These are phyloP conservation scores for Xerus rutilus DNA, from an alignment of 2,797 vertebrate species.

Conservation along the genomic window DNA sequence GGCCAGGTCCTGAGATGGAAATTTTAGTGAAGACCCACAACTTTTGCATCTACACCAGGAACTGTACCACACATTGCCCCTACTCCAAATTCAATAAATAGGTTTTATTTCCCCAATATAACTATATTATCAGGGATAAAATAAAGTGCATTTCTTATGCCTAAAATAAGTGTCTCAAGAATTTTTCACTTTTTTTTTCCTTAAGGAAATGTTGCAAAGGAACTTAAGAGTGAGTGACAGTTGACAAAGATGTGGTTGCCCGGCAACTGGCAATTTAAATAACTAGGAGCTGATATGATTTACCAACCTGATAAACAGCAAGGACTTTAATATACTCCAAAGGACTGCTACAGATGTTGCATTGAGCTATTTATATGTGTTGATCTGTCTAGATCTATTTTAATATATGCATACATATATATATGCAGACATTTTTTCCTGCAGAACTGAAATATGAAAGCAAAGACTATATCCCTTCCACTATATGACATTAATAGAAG, in stretches of 20 bases:
- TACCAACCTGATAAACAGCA: slow-evolving; percentile 81
- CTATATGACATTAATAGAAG: slow-evolving; percentile 65
- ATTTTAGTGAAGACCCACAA: not conserved
- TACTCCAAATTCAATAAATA: not conserved
- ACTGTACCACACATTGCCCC: not conserved
- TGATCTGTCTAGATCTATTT: slow-evolving; percentile 74
- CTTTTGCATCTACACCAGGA: not conserved
- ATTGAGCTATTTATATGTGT: slow-evolving; percentile 76
- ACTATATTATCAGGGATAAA: slow-evolving; percentile 58
- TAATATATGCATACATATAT: not conserved
- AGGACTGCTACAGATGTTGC: slow-evolving; percentile 77
- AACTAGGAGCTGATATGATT: slow-evolving; percentile 78
- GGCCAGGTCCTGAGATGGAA: not conserved
- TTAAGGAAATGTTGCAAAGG: slow-evolving; percentile 64
- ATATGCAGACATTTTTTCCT: slow-evolving; percentile 23
- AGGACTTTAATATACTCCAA: slow-evolving; percentile 78
- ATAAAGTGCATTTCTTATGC: slow-evolving; percentile 72
- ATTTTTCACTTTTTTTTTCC: slow-evolving; percentile 63
- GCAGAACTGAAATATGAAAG: slow-evolving; percentile 54
- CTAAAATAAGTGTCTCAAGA: slow-evolving; percentile 74
- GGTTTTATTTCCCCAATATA: slow-evolving; percentile 49
- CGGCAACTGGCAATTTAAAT: slow-evolving; percentile 82
- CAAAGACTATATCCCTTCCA: slow-evolving; percentile 45
- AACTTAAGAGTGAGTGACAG: slow-evolving; percentile 78
- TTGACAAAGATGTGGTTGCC: slow-evolving; percentile 83